Base-by-base conservation (phyloP, 1,140 invertebrate genomes). In the Caenorhabditis brenneri region DNA sequence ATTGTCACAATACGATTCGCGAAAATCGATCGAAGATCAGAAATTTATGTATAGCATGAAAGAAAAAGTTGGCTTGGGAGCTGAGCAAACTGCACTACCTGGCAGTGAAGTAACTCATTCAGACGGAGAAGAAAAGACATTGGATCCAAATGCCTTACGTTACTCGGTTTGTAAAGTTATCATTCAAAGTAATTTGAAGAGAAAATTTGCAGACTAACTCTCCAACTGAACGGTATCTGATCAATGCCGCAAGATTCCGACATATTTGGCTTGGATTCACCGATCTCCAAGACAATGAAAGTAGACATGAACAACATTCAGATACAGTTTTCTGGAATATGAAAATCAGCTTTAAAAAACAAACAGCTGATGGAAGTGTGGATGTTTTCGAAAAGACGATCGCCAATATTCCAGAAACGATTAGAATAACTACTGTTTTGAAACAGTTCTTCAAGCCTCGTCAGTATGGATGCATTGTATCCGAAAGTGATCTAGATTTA, bases 291-390 rank as follows among this genome's bases (percentile, higher is more conserved):
- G 82, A 48, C 27, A 82, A 86, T 53, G 48, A 33, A 6, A 84
- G 85, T n/a, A 85, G 85, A 33, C 85, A 86, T 51, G 85, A 86
- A 36, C 85, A 86, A 79, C 87, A 85, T 27, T 87, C 86, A 22
- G 84, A 87, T 46, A 86, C 48, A 5, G 42, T 87, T 27, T 86
- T 87, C 42, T 87, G 86, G 86, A 84, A 19, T 29, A 31, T 87
- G 24, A 78, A 86, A 42, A 24, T 87, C 9, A 53, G 51, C 10
- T 87, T 87, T 78, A 74, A 36, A 15, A 86, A 65, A 49, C 81
- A 55, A 39, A 42, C 19, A 0, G n/a, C 24, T 5, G 65, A 79
- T n/a, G 84, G 74, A 49, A 19, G 22, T 15, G n/a, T 53, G n/a
- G 60, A 46, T 15, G 80, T 74, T 5, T 87, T 87, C 42, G 22